phyloP scores from a whole-genome alignment of 2,113 vertebrate species.

The Chamaea fasciata region DNA sequence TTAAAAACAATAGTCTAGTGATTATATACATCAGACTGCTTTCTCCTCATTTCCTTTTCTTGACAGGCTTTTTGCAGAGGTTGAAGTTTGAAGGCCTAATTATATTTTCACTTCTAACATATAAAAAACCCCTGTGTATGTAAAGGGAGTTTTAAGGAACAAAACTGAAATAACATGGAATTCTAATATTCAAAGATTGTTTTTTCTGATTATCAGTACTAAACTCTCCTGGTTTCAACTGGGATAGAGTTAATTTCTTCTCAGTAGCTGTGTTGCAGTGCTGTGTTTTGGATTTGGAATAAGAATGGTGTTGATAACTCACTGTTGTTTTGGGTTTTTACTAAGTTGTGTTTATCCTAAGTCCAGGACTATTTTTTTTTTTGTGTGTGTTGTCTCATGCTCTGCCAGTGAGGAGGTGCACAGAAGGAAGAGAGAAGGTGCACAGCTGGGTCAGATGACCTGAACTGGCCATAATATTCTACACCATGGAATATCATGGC shows the following conservation, averaged over 20 bases:
- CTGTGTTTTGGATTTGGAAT: background rate
- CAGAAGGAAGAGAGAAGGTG: background rate
- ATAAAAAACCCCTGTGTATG: background rate
- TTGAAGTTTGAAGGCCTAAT: background rate
- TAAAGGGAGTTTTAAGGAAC: background rate
- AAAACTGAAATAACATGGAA: background rate
- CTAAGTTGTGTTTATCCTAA: background rate
- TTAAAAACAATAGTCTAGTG: background rate
- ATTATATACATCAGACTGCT: background rate
- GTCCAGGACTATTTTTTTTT: background rate
- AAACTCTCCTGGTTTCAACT: background rate
- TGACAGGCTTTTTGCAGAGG: background rate
- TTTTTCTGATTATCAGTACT: background rate
- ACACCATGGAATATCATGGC: background rate
- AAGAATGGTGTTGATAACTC: background rate
- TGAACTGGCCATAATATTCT: background rate
- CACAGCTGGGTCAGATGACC: background rate
- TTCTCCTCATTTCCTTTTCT: background rate
- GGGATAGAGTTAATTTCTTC: background rate
- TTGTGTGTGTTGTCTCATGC: background rate
- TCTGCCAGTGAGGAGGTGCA: background rate
- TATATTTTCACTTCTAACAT: background rate
- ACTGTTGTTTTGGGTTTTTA: background rate
- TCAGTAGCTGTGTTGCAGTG: background rate
- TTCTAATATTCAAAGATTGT: background rate